These are phyloP conservation scores for Xylocampa areola DNA, from an alignment of 2,888 invertebrate genomes.

Conservation along the genomic window DNA sequence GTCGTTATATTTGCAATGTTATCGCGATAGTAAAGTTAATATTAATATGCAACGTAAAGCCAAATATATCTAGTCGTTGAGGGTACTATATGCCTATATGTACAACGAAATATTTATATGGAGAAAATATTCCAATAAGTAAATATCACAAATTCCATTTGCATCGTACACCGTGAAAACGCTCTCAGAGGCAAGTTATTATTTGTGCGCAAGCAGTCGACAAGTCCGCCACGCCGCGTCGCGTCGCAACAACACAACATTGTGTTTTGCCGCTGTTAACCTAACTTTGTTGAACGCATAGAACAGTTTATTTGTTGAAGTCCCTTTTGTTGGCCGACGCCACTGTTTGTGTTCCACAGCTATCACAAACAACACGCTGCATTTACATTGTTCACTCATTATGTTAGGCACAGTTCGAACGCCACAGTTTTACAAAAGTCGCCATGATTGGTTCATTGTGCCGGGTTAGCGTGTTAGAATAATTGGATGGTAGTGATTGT, in stretches of 20 bases:
- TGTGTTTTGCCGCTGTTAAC: constrained; percentile 46
- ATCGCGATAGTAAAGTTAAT: too few relatives aligned
- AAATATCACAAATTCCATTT: constrained; percentile 16
- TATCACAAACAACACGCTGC: constrained; percentile 56
- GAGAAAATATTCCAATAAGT: too few relatives aligned
- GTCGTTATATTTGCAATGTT: too few relatives aligned
- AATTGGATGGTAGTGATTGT: constrained; percentile 37
- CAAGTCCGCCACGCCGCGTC: constrained; percentile 22
- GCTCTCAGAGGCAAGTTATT: constrained; percentile 32
- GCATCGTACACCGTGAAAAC: constrained; percentile 4
- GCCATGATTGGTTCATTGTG: constrained; percentile 43
- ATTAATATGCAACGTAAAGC: too few relatives aligned
- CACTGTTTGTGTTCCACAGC: constrained; percentile 45
- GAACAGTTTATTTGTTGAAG: constrained; percentile 57
- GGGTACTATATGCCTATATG: too few relatives aligned
- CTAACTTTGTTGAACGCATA: constrained; percentile 54
- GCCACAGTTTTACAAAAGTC: constrained; percentile 35
- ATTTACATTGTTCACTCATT: constrained; percentile 53
- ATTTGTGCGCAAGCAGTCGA: constrained; percentile 35
- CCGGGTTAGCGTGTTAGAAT: constrained; percentile 23
- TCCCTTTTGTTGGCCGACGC: constrained; percentile 43
- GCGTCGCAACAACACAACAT: constrained; percentile 20
- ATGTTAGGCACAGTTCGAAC: constrained; percentile 32
- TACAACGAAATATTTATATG: too few relatives aligned
- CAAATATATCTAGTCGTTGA: too few relatives aligned